Conservation (phyloP, 2,888 invertebrate species). For the Asteroscopus sphinx region DNA sequence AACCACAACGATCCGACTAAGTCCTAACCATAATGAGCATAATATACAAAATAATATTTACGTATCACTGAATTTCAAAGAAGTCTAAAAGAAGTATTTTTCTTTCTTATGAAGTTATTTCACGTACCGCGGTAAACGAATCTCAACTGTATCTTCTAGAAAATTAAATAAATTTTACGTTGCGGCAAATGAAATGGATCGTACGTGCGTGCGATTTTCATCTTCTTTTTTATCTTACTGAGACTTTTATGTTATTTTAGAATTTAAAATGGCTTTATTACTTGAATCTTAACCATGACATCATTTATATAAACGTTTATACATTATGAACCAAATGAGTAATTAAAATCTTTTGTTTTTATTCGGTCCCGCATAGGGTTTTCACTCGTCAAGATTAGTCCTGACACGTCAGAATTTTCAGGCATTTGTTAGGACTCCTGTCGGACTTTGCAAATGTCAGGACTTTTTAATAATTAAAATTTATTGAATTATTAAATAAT, state of each 20-base stretch:
- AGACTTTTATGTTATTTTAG: constrained; percentile 22
- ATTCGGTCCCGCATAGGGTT: too few species aligned
- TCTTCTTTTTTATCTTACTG: constrained; percentile 12
- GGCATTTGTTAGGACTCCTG: too few species aligned
- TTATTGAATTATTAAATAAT: too few species aligned
- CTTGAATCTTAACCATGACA: not conserved
- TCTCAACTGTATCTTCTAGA: constrained; percentile 33
- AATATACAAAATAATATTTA: constrained; percentile 16
- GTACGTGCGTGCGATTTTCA: constrained; percentile 49
- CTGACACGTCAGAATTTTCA: too few species aligned
- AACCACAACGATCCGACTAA: not conserved
- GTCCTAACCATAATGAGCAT: constrained; percentile 8
- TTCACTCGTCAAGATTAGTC: too few species aligned
- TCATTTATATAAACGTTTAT: too few species aligned
- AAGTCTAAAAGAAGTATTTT: constrained; percentile 40
- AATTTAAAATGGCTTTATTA: constrained; percentile 9
- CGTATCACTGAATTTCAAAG: constrained; percentile 25
- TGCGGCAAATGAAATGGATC: constrained; percentile 23
- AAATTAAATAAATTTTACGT: constrained; percentile 21
- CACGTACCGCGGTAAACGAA: constrained; percentile 20
- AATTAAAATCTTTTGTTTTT: too few species aligned
- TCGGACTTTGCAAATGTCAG: too few species aligned
- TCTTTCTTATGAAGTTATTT: constrained; percentile 31
- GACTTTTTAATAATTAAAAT: too few species aligned
- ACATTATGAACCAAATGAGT: too few species aligned